Conservation (phyloP, 1,140 invertebrate genomes). For the Anoplolepis gracilipes region DNA sequence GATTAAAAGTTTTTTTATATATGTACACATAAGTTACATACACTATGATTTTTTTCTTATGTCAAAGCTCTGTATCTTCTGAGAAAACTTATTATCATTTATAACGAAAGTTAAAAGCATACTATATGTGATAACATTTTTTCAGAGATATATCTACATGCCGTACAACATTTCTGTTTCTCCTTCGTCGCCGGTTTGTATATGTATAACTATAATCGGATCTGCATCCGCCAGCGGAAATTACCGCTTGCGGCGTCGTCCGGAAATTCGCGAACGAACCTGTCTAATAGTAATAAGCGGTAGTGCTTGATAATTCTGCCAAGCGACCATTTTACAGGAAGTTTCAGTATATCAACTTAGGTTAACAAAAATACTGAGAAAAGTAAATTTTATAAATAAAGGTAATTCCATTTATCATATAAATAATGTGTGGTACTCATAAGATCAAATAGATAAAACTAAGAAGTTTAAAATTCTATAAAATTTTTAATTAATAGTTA, state of each 20-base stretch:
- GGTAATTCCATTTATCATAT: no score
- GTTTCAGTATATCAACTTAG: constrained; percentile 5
- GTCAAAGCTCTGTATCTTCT: not conserved
- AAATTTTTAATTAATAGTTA: not conserved
- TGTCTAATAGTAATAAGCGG: constrained; percentile 79
- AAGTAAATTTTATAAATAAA: not conserved
- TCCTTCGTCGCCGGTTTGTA: constrained; percentile 46
- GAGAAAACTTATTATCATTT: not conserved
- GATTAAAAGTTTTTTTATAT: not conserved
- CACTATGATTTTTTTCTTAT: not conserved
- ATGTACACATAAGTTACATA: no score
- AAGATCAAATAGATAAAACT: no score
- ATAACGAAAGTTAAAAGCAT: not conserved
- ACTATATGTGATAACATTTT: not conserved
- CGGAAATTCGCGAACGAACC: constrained; percentile 81
- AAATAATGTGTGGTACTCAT: no score
- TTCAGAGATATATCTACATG: not conserved
- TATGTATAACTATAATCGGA: constrained; percentile 71
- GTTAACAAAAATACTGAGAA: not conserved
- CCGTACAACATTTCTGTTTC: not conserved
- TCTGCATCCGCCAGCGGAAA: constrained; percentile 80
- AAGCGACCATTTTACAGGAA: constrained; percentile 3
- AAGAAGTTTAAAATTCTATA: not conserved
- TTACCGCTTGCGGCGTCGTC: constrained; percentile 79
- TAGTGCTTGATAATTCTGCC: constrained; percentile 34